Base-by-base conservation (phyloP, 2,113 vertebrate genomes). In the Oreotrochilus melanogaster region DNA sequence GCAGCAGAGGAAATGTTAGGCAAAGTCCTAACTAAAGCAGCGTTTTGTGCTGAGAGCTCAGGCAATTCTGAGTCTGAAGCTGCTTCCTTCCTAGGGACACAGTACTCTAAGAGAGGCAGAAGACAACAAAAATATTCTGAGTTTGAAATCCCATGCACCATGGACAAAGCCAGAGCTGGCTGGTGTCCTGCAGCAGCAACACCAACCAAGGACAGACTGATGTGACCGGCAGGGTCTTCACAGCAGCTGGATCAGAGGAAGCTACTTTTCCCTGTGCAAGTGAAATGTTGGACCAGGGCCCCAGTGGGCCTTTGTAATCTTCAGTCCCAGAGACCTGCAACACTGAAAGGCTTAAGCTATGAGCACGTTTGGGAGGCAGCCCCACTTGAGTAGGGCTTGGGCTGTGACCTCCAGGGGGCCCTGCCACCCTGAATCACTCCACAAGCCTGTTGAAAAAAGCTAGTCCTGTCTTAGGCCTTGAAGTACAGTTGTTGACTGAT, bases 71-170 rank as follows among this genome's bases (percentile, higher is more conserved):
- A 86, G 54, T 84, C 51, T 35, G 67, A 86, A 31, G 24, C 25
- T 0, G 1, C 47, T 79, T 91, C 22, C 51, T 92, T 84, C 56
- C 42, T 31, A 47, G 33, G 31, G 35, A 10, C 14, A 17, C 0
- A 0, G 57, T 43, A 61, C n/a, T 14, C 33, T 25, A 57, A 33
- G 65, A 54, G 24, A 54, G 1, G 0, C 10, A 14, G 37, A 43
- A 70, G 27, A 65, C 9, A 67, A 10, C 33, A 22, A 18, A 35
- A 74, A 11, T 33, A 14, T 11, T 45, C 2, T 17, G 79, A 3
- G 30, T 73, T 13, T 57, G 9, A 48, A 57, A 31, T 48, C 18
- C 51, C 25, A 14, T 23, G 37, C 6, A 15, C 14, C 1, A 1
- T 28, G 10, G 37, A 37, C 74, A 69, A 43, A 75, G 25, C 33